phyloP scores from a whole-genome alignment of 2,797 vertebrate genomes.

The Austrolebias charrua region DNA sequence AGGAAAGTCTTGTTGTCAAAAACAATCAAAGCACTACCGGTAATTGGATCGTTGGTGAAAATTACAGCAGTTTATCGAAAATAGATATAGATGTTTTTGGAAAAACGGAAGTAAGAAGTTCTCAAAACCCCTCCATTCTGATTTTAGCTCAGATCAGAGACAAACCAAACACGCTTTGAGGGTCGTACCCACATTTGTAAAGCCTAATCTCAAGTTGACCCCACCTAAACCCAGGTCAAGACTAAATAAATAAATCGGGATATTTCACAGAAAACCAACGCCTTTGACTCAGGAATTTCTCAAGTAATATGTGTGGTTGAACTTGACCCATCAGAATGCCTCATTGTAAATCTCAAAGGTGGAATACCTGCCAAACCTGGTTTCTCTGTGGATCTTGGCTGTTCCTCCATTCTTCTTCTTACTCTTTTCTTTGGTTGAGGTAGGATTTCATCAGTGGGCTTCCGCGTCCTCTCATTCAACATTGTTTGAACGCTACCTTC shows the following conservation, averaged over 20 bases:
- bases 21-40: not conserved
- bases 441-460: constrained; percentile 10
- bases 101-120: constrained; percentile 2
- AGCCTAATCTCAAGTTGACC: constrained; percentile 19
- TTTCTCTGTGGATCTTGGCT: constrained; percentile 18
- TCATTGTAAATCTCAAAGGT: not conserved
- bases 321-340: constrained; percentile 9
- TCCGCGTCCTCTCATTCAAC: constrained; percentile 16
- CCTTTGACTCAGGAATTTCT: constrained; percentile 10
- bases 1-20: constrained; percentile 15
- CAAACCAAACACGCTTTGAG: not conserved
- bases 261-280: not conserved
- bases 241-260: constrained; percentile 14
- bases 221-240: constrained; percentile 10
- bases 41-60: not conserved
- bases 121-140: not conserved
- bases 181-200: constrained; percentile 21
- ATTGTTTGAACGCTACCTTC: not conserved
- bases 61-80: not conserved
- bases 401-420: constrained; percentile 17
- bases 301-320: constrained; percentile 40
- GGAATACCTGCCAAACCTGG: constrained; percentile 44
- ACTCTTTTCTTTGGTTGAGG: constrained; percentile 8
- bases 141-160: constrained; percentile 4
- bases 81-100: not conserved